Evolutionary conservation across 2,113 vertebrate species (phyloP).

Genomic region (Chamaetylas fuelleborni): DNA sequence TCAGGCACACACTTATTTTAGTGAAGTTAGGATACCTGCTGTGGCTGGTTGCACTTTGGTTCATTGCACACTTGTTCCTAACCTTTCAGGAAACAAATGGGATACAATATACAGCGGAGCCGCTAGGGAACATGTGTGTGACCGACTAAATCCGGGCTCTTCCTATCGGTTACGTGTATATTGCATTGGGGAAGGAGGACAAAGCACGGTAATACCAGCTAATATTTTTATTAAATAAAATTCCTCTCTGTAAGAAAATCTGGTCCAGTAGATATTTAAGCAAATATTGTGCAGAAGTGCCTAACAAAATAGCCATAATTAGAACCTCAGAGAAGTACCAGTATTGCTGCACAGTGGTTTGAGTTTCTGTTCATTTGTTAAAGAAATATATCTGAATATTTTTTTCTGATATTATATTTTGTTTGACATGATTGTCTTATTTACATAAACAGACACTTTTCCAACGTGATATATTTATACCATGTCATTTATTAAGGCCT

Average conservation of each 20-base stretch:
- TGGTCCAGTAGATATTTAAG: background rate
- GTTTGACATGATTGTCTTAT: background rate
- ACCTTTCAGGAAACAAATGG: constrained; percentile 84
- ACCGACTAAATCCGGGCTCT: constrained; percentile 88
- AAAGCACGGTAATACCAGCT: constrained; percentile 86
- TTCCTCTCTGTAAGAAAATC: background rate
- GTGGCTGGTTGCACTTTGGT: constrained; percentile 2
- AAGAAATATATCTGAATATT: background rate
- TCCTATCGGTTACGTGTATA: constrained; percentile 86
- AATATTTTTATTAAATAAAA: background rate
- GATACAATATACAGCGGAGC: constrained; percentile 87
- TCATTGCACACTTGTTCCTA: constrained; percentile 34
- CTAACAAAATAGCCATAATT: background rate
- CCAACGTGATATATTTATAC: background rate
- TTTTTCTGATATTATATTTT: background rate
- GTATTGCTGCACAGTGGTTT: background rate
- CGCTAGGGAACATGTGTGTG: constrained; percentile 86
- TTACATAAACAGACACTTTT: background rate
- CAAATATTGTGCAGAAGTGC: background rate
- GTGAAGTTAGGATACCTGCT: constrained; percentile 12
- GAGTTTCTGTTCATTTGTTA: background rate
- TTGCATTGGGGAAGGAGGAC: constrained; percentile 92
- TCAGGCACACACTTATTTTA: background rate
- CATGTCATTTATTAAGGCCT: background rate
- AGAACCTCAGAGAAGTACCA: background rate